phyloP scores from a whole-genome alignment of 2,888 invertebrate genomes.

The Carterocephalus palaemon region DNA sequence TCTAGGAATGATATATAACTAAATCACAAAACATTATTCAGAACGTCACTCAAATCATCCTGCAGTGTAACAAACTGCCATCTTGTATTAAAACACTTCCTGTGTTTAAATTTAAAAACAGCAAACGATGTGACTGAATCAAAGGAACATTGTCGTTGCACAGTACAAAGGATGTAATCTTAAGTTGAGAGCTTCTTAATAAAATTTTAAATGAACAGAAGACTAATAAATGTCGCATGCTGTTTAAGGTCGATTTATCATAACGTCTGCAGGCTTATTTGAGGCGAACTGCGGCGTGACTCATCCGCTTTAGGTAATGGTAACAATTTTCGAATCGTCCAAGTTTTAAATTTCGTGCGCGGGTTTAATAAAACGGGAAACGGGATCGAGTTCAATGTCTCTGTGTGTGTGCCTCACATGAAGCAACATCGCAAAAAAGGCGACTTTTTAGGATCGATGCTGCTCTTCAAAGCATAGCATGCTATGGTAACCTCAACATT shows the following conservation, averaged over 20 bases:
- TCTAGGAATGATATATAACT: too few species aligned
- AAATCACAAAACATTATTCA: too few species aligned
- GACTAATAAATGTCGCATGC: slow-evolving; percentile 25
- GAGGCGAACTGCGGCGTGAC: slow-evolving; percentile 28
- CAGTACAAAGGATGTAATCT: slow-evolving; percentile 15
- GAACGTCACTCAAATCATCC: too few species aligned
- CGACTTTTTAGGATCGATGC: too few species aligned
- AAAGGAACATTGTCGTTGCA: slow-evolving; percentile 2
- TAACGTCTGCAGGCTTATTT: slow-evolving; percentile 24
- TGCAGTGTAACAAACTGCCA: slow-evolving; percentile 3
- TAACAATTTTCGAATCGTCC: slow-evolving; percentile 20
- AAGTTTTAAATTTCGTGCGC: slow-evolving; percentile 23
- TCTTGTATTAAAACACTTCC: neutral
- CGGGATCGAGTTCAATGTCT: too few species aligned
- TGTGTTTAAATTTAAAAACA: neutral
- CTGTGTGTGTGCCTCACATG: slow-evolving; percentile 2
- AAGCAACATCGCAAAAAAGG: slow-evolving; percentile 5
- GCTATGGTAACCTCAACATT: too few species aligned
- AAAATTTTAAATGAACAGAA: slow-evolving; percentile 23
- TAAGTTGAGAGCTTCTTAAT: slow-evolving; percentile 19
- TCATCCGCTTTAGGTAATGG: slow-evolving; percentile 27
- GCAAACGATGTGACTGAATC: neutral
- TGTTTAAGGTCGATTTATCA: slow-evolving; percentile 27
- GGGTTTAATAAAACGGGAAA: slow-evolving; percentile 1
- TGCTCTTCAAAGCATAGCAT: too few species aligned